phyloP scores from a whole-genome alignment of 2,113 vertebrate species.

The Mesocricetus auratus region DNA sequence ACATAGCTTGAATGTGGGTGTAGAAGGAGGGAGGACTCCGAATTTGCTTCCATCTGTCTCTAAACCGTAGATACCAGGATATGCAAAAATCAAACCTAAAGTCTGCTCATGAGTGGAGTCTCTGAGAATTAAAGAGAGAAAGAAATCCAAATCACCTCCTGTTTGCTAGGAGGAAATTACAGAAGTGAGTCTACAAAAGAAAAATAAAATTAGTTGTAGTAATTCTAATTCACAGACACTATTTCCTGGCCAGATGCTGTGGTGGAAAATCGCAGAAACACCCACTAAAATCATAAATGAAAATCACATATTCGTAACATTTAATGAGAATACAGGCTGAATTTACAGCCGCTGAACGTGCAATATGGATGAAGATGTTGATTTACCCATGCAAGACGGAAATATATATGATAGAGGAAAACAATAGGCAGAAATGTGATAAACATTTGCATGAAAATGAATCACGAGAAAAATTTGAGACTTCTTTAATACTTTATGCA shows the following conservation, averaged over 20 bases:
- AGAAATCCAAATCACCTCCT: constrained; percentile 49
- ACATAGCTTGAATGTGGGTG: background rate
- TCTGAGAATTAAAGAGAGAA: constrained; percentile 53
- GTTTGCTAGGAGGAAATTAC: constrained; percentile 57
- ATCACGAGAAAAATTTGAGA: constrained; percentile 70
- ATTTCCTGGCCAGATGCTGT: constrained; percentile 77
- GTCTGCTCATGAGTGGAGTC: background rate
- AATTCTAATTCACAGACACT: constrained; percentile 76
- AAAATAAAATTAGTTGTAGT: constrained; percentile 74
- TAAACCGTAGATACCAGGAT: background rate
- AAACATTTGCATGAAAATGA: constrained; percentile 82
- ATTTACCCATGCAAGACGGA: constrained; percentile 78
- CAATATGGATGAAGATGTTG: constrained; percentile 75
- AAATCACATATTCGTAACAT: constrained; percentile 78
- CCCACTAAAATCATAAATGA: constrained; percentile 80
- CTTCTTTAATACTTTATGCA: constrained; percentile 75
- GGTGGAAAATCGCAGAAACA: constrained; percentile 73
- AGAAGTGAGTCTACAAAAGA: constrained; percentile 62
- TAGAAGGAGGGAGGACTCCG: background rate
- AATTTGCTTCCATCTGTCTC: constrained; percentile 32
- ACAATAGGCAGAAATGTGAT: constrained; percentile 79
- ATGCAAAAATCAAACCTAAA: constrained; percentile 56
- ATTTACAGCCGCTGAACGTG: constrained; percentile 77
- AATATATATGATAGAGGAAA: constrained; percentile 75
- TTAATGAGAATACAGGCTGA: constrained; percentile 82